Percentiles rank a stretch among this genome's conserved stretches.
Evolutionary conservation across 2,888 invertebrate genomes (phyloP).

Genomic region (Auanema freiburgensis): DNA sequence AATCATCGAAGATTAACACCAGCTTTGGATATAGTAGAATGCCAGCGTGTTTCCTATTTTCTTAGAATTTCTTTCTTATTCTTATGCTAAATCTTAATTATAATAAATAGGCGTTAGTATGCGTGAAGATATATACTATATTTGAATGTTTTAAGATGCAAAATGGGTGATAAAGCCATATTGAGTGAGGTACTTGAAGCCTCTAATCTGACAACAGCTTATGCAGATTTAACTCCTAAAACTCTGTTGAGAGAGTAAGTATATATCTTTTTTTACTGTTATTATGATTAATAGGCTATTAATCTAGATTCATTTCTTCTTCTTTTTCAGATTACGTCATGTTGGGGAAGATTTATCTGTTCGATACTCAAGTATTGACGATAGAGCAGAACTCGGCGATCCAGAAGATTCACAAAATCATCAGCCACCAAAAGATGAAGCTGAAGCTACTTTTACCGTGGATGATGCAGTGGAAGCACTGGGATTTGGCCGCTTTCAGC

Average conservation of each 20-base stretch:
- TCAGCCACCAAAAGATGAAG: constrained; percentile 22
- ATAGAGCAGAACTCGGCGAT: constrained; percentile 35
- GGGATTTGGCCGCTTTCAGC: constrained; percentile 69
- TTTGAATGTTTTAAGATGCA: neutral
- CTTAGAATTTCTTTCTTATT: no score
- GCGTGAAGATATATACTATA: neutral
- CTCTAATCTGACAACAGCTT: constrained; percentile 61
- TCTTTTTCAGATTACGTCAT: constrained; percentile 40
- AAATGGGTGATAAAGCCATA: constrained; percentile 60
- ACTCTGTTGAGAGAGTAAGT: constrained; percentile 57
- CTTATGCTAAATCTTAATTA: no score
- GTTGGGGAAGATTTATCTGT: constrained; percentile 44
- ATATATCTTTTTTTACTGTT: neutral
- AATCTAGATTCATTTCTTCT: neutral
- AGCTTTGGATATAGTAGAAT: no score
- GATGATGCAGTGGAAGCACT: constrained; percentile 69
- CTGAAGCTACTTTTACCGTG: constrained; percentile 64
- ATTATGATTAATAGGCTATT: no score
- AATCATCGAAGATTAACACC: no score
- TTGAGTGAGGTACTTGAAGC: constrained; percentile 64
- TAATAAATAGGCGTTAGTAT: no score
- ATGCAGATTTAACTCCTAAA: constrained; percentile 57
- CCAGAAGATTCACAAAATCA: constrained; percentile 16
- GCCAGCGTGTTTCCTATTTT: no score
- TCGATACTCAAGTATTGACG: constrained; percentile 43